These are phyloP conservation scores for Ephydatia muelleri DNA, from an alignment of 37 sponge, comb jelly and placozoan species.

Conservation along the genomic window DNA sequence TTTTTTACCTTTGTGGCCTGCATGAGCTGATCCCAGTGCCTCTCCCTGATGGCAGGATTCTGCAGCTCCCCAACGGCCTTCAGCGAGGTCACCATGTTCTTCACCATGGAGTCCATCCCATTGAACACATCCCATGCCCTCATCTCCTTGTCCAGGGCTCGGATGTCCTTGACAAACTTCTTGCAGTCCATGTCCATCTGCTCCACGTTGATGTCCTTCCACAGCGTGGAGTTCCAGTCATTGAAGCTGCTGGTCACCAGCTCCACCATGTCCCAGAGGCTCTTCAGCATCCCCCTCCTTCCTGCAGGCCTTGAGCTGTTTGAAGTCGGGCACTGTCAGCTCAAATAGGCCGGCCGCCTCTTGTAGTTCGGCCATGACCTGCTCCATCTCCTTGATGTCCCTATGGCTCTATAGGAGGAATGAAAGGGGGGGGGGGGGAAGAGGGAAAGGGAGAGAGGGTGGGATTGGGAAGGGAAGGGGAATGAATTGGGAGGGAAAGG, in stretches of 20 bases:
- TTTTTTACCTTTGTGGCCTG: constrained; percentile 85
- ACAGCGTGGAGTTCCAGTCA: constrained; percentile 96
- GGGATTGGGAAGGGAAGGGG: no score
- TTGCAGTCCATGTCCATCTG: constrained; percentile 96
- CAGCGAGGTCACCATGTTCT: constrained; percentile 99
- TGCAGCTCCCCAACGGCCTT: constrained; percentile 97
- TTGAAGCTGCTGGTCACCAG: constrained; percentile 91
- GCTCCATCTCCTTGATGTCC: constrained; percentile 77
- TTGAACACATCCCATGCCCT: constrained; percentile 95
- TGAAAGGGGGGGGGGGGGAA: no score
- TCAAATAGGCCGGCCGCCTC: constrained; percentile 93
- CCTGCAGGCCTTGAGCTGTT: constrained; percentile 95
- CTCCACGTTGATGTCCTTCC: constrained; percentile 97
- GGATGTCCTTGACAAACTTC: constrained; percentile 98
- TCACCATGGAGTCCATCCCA: constrained; percentile 93
- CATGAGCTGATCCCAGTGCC: constrained; percentile 99
- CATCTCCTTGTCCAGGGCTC: constrained; percentile 96
- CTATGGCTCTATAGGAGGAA: constrained; percentile 51
- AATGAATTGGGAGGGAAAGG: no score
- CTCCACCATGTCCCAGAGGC: constrained; percentile 87
- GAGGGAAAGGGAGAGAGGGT: no score
- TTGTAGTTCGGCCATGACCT: constrained; percentile 78
- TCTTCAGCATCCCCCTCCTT: constrained; percentile 86
- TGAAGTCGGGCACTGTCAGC: constrained; percentile 94
- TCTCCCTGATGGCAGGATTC: constrained; percentile 96